These are phyloP conservation scores for Albula goreensis DNA, from an alignment of 2,113 vertebrate genomes.

Conservation along the genomic window DNA sequence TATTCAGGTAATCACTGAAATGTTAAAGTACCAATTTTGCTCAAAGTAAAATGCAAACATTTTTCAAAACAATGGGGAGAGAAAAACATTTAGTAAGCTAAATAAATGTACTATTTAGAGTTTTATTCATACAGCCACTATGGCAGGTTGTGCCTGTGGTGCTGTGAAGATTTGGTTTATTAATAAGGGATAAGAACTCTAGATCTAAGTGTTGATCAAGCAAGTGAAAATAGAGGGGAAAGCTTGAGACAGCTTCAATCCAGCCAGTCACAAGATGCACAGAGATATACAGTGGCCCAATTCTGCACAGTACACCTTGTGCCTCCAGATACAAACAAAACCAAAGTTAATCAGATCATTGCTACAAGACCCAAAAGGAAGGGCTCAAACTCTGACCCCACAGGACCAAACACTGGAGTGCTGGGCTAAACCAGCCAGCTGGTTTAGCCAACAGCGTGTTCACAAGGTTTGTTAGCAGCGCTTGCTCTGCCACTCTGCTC, in stretches of 20 bases:
- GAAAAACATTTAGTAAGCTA: neutral
- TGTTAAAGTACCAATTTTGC: conserved; percentile 1
- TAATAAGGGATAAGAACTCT: neutral
- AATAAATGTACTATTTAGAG: too few relatives aligned
- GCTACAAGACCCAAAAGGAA: neutral
- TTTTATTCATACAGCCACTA: too few relatives aligned
- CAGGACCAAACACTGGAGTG: neutral
- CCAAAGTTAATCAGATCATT: neutral
- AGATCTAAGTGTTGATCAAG: neutral
- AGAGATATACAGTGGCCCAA: neutral
- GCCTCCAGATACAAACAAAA: neutral
- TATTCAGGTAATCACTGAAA: neutral
- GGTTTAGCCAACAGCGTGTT: neutral
- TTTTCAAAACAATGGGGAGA: neutral
- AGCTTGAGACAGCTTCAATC: neutral
- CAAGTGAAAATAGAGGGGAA: neutral
- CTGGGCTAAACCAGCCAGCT: neutral
- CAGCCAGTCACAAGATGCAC: neutral
- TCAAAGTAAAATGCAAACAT: neutral
- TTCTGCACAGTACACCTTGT: neutral
- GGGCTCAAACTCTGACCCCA: neutral
- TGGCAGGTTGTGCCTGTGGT: too few relatives aligned
- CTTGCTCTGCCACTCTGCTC: neutral
- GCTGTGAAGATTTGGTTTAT: neutral
- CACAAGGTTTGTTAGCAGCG: neutral